Conservation (phyloP, 1,140 invertebrate genomes). For the Drosophila repleta region DNA sequence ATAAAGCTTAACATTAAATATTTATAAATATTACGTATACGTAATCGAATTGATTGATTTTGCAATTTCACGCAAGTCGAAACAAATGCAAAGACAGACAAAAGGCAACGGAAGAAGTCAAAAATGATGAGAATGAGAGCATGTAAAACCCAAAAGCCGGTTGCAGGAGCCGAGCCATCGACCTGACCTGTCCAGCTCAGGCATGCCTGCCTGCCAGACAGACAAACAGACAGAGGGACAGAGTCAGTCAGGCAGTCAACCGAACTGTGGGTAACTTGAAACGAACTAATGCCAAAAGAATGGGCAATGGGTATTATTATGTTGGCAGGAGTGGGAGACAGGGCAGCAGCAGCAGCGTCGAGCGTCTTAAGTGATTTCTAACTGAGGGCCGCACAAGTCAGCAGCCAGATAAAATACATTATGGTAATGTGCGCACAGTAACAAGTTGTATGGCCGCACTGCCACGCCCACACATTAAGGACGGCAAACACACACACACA, state of each 20-base stretch:
- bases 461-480: constrained; percentile 36
- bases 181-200: constrained; percentile 13
- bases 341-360: not conserved
- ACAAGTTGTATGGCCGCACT: constrained; percentile 48
- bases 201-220: not conserved
- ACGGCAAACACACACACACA: constrained; percentile 8
- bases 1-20: constrained; percentile 71
- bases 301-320: constrained; percentile 2
- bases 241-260: constrained; percentile 7
- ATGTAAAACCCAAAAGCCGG: not conserved
- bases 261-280: constrained; percentile 21
- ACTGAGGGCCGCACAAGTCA: constrained; percentile 26
- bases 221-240: no score
- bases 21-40: constrained; percentile 78
- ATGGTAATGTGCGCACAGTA: constrained; percentile 70
- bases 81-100: constrained; percentile 50
- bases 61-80: constrained; percentile 71
- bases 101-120: not conserved
- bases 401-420: constrained; percentile 66
- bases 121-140: constrained; percentile 7
- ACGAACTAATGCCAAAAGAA: constrained; percentile 7
- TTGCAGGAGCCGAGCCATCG: not conserved
- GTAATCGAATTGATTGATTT: constrained; percentile 80
- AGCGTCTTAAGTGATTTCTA: constrained; percentile 65
- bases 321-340: not conserved